Evolutionary conservation across 2,113 vertebrate genomes (phyloP).

Genomic region (Aegithalos caudatus): DNA sequence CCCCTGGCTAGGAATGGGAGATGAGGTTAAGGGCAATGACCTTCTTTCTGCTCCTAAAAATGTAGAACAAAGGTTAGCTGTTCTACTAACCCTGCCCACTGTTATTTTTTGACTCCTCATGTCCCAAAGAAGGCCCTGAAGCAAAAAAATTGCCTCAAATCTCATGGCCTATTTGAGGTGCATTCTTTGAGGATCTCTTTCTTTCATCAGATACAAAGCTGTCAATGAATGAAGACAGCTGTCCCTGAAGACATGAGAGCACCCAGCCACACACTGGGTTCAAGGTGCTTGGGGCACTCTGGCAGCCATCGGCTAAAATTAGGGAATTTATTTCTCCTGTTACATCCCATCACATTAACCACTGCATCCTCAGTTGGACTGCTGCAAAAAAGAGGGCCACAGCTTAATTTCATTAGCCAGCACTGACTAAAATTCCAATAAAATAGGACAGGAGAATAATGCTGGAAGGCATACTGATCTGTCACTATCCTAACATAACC

Average conservation of each 20-base stretch:
- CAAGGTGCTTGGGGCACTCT: not conserved
- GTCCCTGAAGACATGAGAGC: slow-evolving; percentile 21
- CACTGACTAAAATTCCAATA: not conserved
- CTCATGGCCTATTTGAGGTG: slow-evolving; percentile 37
- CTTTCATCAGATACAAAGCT: slow-evolving; percentile 60
- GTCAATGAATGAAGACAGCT: slow-evolving; percentile 18
- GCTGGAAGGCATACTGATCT: not conserved
- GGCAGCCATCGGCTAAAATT: slow-evolving; percentile 1
- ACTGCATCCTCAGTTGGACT: not conserved
- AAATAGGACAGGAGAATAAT: not conserved
- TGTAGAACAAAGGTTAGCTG: slow-evolving; percentile 52
- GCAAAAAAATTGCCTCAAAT: slow-evolving; percentile 57
- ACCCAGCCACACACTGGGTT: not conserved
- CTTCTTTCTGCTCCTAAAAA: slow-evolving; percentile 59
- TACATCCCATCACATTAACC: not conserved
- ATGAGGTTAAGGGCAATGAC: slow-evolving; percentile 38
- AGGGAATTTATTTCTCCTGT: not conserved
- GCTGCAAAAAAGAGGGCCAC: not conserved
- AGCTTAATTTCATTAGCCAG: not conserved
- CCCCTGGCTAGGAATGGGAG: slow-evolving; percentile 7
- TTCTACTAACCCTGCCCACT: slow-evolving; percentile 20
- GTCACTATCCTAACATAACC: not conserved
- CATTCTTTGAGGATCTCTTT: slow-evolving; percentile 26
- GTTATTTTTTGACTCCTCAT: not conserved
- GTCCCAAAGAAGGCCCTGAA: slow-evolving; percentile 36